Evolutionary conservation across 2,797 vertebrate genomes (phyloP).

Genomic region (Epinephelus malabaricus): DNA sequence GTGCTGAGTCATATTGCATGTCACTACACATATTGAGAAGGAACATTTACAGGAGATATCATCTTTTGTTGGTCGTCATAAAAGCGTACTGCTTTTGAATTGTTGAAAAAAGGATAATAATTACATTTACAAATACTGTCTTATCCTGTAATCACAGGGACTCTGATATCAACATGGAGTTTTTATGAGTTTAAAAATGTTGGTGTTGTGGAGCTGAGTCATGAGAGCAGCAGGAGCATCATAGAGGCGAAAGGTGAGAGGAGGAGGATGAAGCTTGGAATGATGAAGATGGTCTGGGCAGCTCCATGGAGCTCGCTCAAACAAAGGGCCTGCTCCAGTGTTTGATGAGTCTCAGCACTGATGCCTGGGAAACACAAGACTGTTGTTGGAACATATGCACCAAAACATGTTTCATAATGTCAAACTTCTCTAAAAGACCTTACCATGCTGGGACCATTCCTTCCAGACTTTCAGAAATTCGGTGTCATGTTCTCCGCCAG

Average conservation of each 20-base stretch:
- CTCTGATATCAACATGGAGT: not conserved
- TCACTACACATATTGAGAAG: too few relatives aligned
- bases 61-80: not conserved
- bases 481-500: conserved; percentile 51
- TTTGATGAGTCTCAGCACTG: conserved; percentile 73
- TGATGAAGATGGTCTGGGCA: conserved; percentile 36
- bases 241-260: conserved; percentile 54
- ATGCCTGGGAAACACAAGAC: conserved; percentile 69
- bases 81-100: not conserved
- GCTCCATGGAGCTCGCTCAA: conserved; percentile 62
- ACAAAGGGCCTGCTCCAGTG: conserved; percentile 80
- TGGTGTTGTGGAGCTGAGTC: conserved; percentile 51
- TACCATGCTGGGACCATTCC: conserved; percentile 80
- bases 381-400: not conserved
- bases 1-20: not conserved
- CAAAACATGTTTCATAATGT: not conserved
- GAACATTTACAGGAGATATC: not conserved
- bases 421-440: conserved; percentile 16
- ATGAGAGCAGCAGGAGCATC: conserved; percentile 82
- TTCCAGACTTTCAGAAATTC: conserved; percentile 73
- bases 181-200: not conserved
- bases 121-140: not conserved
- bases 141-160: not conserved
- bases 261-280: conserved; percentile 45
- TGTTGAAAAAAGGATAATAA: not conserved